Evolutionary conservation across 2,888 invertebrate species (phyloP), one percentile per base, ranked within the genome.

Genomic region (Heliconius hortense): DNA sequence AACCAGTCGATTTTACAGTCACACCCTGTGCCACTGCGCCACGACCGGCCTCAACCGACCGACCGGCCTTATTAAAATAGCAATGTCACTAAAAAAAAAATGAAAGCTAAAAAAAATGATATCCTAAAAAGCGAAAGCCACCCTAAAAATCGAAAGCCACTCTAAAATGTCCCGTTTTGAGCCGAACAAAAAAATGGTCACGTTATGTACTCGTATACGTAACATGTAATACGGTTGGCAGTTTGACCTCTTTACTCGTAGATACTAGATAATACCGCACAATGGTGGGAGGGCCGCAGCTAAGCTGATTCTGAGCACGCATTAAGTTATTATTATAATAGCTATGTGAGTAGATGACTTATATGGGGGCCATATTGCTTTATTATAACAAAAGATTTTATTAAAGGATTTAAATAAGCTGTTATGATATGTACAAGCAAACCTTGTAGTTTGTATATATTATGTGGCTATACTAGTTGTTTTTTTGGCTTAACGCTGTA

Each of bases 281-380:
- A 89, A 89, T 89, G 79, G 87, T 78, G 84, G 89, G 89, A 81
- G 87, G 84, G 80, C 78, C 81, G n/a, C 82, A 84, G 84, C 82
- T 83, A 82, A 83, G 80, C 71, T 66, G 68, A 74, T 62, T 72
- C 70, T 15, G 31, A 56, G 53, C 68, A 72, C 63, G 75, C 66
- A 77, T 77, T 75, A 75, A 72, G 73, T 73, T 78, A 78, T 78
- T 78, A 79, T 78, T 77, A 60, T 77, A 79, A 77, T 48, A 48
- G 21, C 18, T 77, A 74, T 76, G 73, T 77, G 72, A 72, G 74
- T 76, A 66, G 66, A 43, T 48, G 73, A 73, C 60, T 73, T 71
- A 77, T 74, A 72, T 76, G 43, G 69, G 69, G 10, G 15, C 21
- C 26, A 59, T 74, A 74, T 76, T 67, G 48, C 69, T 77, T 62